Percentiles rank a stretch among this genome's conserved stretches.
Evolutionary conservation across 2,888 invertebrate genomes (phyloP).

Genomic region (Mylabris sibirica): DNA sequence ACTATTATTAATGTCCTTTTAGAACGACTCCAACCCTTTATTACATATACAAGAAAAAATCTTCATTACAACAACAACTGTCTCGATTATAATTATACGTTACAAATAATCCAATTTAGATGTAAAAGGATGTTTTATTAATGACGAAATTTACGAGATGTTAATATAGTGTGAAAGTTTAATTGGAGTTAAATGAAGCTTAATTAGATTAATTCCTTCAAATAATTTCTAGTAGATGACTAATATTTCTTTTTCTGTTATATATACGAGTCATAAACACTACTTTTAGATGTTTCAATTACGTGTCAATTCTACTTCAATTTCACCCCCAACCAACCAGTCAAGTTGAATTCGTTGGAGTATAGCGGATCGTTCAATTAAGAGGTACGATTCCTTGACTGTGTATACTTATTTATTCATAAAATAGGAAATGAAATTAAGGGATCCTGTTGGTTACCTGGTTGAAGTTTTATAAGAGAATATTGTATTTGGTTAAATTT

Average conservation of each 20-base stretch:
- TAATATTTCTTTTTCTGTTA: neutral
- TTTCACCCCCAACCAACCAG: neutral
- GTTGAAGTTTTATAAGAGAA: no score
- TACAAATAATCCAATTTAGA: neutral
- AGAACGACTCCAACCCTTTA: neutral
- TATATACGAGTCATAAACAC: no score
- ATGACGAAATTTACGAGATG: constrained; percentile 7
- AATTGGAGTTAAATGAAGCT: constrained; percentile 16
- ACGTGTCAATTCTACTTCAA: neutral
- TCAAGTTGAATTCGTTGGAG: neutral
- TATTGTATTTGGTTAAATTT: neutral
- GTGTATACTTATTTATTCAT: neutral
- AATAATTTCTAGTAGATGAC: constrained; percentile 8
- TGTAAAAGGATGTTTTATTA: neutral
- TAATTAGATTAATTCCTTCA: constrained; percentile 13
- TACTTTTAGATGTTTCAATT: no score
- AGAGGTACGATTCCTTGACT: neutral
- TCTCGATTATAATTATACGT: neutral
- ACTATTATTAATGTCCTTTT: neutral
- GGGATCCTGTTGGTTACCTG: neutral
- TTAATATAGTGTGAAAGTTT: constrained; percentile 17
- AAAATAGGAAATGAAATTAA: neutral
- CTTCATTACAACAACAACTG: neutral
- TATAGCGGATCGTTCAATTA: neutral
- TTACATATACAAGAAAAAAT: neutral